Conservation (phyloP, 2,113 vertebrate genomes). For the Tympanuchus pallidicinctus region DNA sequence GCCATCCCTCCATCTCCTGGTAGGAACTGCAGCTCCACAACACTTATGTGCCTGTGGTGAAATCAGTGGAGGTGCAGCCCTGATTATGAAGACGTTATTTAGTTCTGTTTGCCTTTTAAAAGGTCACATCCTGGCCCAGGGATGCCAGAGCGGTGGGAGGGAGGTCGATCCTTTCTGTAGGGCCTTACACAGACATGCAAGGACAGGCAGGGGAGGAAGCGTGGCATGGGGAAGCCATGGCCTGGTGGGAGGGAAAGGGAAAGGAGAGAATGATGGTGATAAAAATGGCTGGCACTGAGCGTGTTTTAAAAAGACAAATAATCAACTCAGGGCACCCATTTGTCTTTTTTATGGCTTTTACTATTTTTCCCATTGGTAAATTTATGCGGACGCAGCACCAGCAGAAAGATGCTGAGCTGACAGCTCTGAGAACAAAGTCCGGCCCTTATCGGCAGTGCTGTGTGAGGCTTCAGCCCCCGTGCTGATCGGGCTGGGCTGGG, state of each 20-base stretch:
- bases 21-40: not conserved
- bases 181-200: accelerated
- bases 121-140: accelerated
- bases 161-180: not conserved
- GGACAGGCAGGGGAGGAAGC: not conserved
- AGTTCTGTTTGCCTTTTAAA: not conserved
- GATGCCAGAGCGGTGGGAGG: not conserved
- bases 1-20: not conserved
- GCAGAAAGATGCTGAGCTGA: not conserved
- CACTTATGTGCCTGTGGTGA: accelerated
- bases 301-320: not conserved
- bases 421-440: accelerated
- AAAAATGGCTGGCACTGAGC: accelerated
- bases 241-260: accelerated
- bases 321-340: not conserved
- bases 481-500: not conserved
- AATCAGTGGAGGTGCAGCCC: accelerated
- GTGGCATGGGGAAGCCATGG: not conserved
- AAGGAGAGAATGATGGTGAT: too few relatives aligned
- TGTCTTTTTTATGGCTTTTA: not conserved
- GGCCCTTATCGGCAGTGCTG: not conserved
- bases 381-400: not conserved
- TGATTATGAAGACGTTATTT: accelerated
- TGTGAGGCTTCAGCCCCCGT: accelerated
- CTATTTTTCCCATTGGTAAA: not conserved